Percentiles rank a stretch among this genome's conserved stretches.
Evolutionary conservation across 2,888 invertebrate species (phyloP).

Genomic region (Hipparchia sbordonii): DNA sequence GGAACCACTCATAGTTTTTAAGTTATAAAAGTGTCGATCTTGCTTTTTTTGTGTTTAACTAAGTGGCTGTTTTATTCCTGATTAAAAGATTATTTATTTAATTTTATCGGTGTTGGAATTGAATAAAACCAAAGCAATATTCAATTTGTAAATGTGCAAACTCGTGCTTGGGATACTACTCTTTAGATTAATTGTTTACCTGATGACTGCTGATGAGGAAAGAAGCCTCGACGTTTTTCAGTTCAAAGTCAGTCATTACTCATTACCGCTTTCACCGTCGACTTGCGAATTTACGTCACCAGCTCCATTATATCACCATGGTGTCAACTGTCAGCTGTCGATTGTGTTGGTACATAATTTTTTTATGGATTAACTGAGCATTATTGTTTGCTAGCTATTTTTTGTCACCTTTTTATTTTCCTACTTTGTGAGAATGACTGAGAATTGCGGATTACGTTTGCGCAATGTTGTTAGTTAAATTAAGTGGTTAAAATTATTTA

Average conservation of each 20-base stretch:
- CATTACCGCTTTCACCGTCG: constrained; percentile 47
- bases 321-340: constrained; percentile 68
- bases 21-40: no score
- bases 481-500: constrained; percentile 2
- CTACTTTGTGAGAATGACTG: constrained; percentile 17
- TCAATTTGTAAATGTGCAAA: not conserved
- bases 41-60: no score
- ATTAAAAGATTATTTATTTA: no score
- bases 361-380: constrained; percentile 16
- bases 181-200: constrained; percentile 1
- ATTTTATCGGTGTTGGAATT: no score
- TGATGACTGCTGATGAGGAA: not conserved
- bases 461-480: constrained; percentile 13
- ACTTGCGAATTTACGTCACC: constrained; percentile 71
- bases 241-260: constrained; percentile 44
- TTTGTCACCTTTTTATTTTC: constrained; percentile 1
- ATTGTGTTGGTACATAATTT: constrained; percentile 48
- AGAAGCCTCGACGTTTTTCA: not conserved
- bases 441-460: constrained; percentile 10
- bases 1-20: no score
- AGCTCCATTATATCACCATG: constrained; percentile 72
- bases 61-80: no score
- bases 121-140: not conserved
- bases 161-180: not conserved
- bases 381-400: not conserved